Conservation (phyloP, 2,113 vertebrate genomes). For the Ochotona princeps region DNA sequence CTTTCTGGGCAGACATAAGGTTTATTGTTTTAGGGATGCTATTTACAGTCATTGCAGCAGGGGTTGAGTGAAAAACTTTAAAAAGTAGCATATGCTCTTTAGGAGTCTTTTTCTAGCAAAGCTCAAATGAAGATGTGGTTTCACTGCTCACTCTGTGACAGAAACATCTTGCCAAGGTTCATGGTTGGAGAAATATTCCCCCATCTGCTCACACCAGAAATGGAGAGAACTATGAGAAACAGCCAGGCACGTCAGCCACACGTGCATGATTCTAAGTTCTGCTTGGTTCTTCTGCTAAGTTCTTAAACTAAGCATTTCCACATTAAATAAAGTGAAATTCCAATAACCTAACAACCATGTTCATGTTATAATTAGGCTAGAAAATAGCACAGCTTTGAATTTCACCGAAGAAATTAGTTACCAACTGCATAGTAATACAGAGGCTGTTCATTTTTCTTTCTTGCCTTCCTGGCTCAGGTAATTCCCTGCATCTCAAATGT, state of each 20-base stretch:
- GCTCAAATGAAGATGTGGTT: background rate
- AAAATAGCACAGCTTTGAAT: background rate
- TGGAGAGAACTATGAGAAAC: background rate
- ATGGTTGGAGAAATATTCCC: background rate
- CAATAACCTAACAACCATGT: background rate
- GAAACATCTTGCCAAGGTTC: background rate
- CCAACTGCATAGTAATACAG: too few species aligned
- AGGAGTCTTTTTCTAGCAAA: background rate
- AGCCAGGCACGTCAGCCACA: background rate
- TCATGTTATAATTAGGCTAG: background rate
- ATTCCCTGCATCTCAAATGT: background rate
- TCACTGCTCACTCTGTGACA: background rate
- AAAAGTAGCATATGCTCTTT: background rate
- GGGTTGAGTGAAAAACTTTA: background rate
- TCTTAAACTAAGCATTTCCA: background rate
- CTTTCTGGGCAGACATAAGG: background rate
- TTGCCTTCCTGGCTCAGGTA: background rate
- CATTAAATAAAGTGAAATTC: background rate
- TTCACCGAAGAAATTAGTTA: background rate
- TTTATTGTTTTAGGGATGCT: background rate
- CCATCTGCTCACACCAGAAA: background rate
- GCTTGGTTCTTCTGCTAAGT: background rate
- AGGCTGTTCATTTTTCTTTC: background rate
- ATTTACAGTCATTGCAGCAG: background rate
- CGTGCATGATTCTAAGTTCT: background rate